Evolutionary conservation across 2,797 vertebrate genomes (phyloP).

Genomic region (Sparus aurata): DNA sequence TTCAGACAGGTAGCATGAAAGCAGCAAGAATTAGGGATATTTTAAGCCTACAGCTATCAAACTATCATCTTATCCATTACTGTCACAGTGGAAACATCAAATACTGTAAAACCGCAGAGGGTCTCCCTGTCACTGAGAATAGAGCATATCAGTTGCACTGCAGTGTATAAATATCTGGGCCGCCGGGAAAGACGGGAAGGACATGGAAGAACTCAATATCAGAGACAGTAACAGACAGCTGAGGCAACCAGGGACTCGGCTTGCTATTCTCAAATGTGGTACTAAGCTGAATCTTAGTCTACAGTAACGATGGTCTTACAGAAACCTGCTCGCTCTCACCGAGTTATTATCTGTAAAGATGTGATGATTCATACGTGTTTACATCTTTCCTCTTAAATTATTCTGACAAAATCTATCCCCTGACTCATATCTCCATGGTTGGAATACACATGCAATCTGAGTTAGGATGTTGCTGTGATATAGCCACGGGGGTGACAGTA

Average conservation of each 20-base stretch:
- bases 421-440: not conserved
- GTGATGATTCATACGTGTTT: not conserved
- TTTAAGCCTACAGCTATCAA: conserved; percentile 6
- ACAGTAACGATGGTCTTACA: not conserved
- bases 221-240: conserved; percentile 6
- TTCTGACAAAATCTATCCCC: not conserved
- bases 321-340: not conserved
- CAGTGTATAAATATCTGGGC: conserved; percentile 40
- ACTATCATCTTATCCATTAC: conserved; percentile 1
- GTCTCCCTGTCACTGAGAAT: conserved; percentile 34
- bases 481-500: not conserved
- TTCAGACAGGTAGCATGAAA: conserved; percentile 4
- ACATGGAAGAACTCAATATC: conserved; percentile 24
- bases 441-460: not conserved
- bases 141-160: conserved; percentile 34
- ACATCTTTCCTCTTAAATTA: not conserved
- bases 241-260: conserved; percentile 10
- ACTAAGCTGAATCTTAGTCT: not conserved
- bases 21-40: conserved; percentile 1
- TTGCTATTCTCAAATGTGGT: not conserved
- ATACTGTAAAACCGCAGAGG: conserved; percentile 27
- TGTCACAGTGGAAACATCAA: conserved; percentile 9
- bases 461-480: not conserved
- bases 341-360: not conserved
- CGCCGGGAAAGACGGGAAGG: conserved; percentile 13